These are phyloP conservation scores for Lithobates pipiens DNA, from an alignment of 2,797 vertebrate species.

Conservation along the genomic window DNA sequence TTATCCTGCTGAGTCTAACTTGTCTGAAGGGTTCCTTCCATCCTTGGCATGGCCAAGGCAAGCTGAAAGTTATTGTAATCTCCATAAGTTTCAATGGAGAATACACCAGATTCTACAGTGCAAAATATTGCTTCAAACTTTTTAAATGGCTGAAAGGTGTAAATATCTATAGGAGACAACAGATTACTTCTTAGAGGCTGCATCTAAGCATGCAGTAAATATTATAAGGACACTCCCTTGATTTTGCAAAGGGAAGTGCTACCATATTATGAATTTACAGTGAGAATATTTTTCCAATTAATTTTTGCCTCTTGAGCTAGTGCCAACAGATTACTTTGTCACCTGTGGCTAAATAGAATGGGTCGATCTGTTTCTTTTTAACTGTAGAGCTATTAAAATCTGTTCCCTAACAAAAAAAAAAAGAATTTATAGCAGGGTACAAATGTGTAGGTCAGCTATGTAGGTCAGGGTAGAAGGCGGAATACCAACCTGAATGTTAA, in stretches of 20 bases:
- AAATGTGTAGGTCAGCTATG: too few species aligned
- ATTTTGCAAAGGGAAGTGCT: too few species aligned
- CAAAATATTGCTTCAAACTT: neutral
- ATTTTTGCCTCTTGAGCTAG: neutral
- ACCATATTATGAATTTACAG: too few species aligned
- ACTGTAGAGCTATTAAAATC: too few species aligned
- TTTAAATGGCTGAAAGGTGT: neutral
- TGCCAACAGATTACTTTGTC: too few species aligned
- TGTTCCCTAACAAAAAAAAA: too few species aligned
- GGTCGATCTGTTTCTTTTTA: neutral
- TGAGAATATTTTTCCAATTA: neutral
- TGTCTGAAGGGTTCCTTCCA: neutral
- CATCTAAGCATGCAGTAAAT: neutral
- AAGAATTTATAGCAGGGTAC: too few species aligned
- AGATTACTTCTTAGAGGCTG: neutral
- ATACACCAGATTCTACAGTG: neutral
- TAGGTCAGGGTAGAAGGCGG: too few species aligned
- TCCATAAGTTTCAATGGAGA: neutral
- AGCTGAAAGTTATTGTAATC: neutral
- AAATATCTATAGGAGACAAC: too few species aligned
- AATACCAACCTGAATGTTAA: too few species aligned
- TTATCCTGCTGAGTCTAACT: neutral
- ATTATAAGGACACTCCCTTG: too few species aligned
- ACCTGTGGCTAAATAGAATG: too few species aligned
- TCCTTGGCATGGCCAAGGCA: neutral